Percentiles rank a stretch among this genome's conserved stretches.
phyloP scores from a whole-genome alignment of 30 jellyfish, hydroid and myxozoan genomes.

The Turritopsis rubra region DNA sequence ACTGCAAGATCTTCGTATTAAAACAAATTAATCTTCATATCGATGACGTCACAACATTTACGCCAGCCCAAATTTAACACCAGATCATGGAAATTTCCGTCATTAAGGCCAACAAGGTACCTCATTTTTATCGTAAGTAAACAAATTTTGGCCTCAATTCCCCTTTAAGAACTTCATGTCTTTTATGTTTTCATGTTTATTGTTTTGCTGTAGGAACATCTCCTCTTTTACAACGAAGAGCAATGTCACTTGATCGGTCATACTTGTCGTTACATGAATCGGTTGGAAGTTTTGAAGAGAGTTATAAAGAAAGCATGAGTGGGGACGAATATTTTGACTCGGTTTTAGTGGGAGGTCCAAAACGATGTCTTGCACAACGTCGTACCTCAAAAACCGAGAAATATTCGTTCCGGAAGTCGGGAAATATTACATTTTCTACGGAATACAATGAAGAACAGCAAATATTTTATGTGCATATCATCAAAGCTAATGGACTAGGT shows the following conservation, averaged over 20 bases:
- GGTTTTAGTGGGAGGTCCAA: neutral
- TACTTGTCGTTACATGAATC: neutral
- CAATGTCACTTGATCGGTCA: neutral
- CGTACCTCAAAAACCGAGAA: neutral
- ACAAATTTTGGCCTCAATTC: too few species aligned
- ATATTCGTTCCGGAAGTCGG: conserved; percentile 39
- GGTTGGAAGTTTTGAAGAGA: neutral
- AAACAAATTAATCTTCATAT: too few species aligned
- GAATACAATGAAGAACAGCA: conserved; percentile 28
- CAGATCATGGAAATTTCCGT: too few species aligned
- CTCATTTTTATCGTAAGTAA: too few species aligned
- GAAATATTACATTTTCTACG: conserved; percentile 54
- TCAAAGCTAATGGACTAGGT: conserved; percentile 54
- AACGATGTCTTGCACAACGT: conserved; percentile 1
- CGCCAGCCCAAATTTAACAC: too few species aligned
- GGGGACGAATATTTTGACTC: neutral
- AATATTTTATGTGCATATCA: conserved; percentile 37
- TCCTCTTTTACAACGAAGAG: neutral
- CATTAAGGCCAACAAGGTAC: too few species aligned
- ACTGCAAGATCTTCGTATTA: too few species aligned
- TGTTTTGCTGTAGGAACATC: neutral
- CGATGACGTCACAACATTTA: too few species aligned
- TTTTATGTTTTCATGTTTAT: too few species aligned
- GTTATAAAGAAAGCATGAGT: neutral
- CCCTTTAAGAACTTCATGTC: too few species aligned